Base-by-base conservation (phyloP, 1,140 invertebrate species). In the Holcopasites calliopsidis region DNA sequence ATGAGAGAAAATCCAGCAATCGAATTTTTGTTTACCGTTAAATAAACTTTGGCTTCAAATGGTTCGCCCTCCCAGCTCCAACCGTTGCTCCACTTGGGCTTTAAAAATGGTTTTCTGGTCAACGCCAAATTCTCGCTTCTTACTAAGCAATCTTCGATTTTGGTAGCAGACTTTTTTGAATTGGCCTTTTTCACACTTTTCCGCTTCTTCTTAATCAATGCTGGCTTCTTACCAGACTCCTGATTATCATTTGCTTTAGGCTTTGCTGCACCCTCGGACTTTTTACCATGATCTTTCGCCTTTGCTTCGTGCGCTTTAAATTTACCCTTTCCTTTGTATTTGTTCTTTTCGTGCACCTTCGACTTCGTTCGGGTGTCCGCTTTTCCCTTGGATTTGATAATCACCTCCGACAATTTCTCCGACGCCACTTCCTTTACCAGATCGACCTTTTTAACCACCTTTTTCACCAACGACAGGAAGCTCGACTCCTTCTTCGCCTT, bases 51-150 rank as follows among this genome's bases (percentile, higher is more conserved):
- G 54, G 95, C 95, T 86, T 97, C 93, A 84, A 95, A 96, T 11
- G 96, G 92, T 83, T 96, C 94, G 40, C 97, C 97, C 85, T 96
- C 95, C 96, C 97, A 98, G 62, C 93, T 95, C 97, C 97, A 98
- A 6, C 97, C 97, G 85, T 98, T 97, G 82, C 95, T 97, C 96
- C 96, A 97, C 75, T 95, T 95, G 3, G 96, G 96, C 77, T 93
- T 92, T 31, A 92, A 89, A 77, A 93, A 90, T 10, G 90, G 85
- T 83, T 88, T 93, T 71, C 87, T 86, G 64, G 90, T 49, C 79
- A 92, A 76, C 42, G 73, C 68, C 72, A 87, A 80, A 83, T 85
- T 88, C 42, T 92, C 88, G 75, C 65, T 83, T 80, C 88, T 73
- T 16, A 80, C 26, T 61, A 79, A 70, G 58, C 35, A 87, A 40